Percentiles rank a stretch among this genome's conserved stretches.
Conservation (phyloP, 2,888 invertebrate genomes). For the Papilio protenor region DNA sequence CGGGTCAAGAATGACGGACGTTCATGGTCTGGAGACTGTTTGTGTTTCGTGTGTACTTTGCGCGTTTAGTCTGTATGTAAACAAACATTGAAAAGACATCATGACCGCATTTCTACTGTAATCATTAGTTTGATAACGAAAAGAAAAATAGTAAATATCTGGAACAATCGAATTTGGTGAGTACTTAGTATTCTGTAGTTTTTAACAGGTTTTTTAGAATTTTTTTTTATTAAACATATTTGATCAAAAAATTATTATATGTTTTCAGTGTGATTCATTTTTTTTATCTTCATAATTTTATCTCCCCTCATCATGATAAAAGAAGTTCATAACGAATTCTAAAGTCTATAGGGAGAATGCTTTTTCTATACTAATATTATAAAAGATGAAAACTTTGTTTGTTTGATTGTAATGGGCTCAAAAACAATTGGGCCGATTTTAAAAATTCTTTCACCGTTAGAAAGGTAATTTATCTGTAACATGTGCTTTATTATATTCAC, state of each 20-base stretch:
- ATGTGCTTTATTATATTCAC: no score
- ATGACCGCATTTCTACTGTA: slow-evolving; percentile 17
- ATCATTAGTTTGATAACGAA: slow-evolving; percentile 2
- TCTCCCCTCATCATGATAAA: not conserved
- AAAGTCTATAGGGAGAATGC: not conserved
- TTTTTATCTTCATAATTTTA: not conserved
- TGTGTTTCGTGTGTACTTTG: slow-evolving; percentile 23
- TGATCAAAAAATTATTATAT: no score
- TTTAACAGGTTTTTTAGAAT: no score
- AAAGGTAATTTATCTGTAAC: no score
- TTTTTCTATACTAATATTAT: no score
- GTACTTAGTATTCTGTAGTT: not conserved
- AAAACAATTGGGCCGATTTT: no score
- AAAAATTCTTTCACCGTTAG: no score
- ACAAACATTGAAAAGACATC: slow-evolving; percentile 24
- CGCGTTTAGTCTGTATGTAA: slow-evolving; percentile 29
- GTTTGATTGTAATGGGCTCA: no score
- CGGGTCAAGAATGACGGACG: slow-evolving; percentile 43
- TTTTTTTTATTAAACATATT: no score
- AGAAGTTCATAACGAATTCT: not conserved
- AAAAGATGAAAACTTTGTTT: no score
- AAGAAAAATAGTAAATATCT: slow-evolving; percentile 3
- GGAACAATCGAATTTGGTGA: not conserved
- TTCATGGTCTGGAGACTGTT: slow-evolving; percentile 28
- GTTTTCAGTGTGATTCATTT: no score